Conservation (phyloP, 1,140 invertebrate species). For the Diorhabda sublineata region DNA sequence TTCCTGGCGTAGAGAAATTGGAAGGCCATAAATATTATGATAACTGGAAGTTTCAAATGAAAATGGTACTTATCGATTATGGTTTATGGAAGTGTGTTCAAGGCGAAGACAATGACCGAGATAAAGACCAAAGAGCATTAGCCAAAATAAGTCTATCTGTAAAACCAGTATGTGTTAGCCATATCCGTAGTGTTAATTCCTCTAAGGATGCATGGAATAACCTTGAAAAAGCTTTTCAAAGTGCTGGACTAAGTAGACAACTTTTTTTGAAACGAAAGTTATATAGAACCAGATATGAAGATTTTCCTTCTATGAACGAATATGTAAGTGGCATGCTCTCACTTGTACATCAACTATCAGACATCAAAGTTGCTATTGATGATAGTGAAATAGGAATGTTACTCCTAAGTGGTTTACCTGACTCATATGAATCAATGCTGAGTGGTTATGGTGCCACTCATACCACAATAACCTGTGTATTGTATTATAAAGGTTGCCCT, state of each 20-base stretch:
- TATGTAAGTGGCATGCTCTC: slow-evolving; percentile 3
- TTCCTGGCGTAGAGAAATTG: neutral
- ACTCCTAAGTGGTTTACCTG: slow-evolving; percentile 1
- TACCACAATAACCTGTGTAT: neutral
- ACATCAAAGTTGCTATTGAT: neutral
- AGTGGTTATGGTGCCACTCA: slow-evolving; percentile 1
- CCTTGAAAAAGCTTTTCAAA: neutral
- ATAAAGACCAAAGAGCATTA: neutral
- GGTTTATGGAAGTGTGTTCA: neutral
- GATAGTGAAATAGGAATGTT: neutral
- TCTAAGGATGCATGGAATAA: neutral
- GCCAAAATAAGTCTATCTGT: neutral
- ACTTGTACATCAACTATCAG: neutral
- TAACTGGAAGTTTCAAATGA: slow-evolving; percentile 3
- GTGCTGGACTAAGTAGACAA: slow-evolving; percentile 1
- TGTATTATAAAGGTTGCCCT: no score
- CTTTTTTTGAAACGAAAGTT: neutral
- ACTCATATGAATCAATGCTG: neutral
- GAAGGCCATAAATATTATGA: neutral
- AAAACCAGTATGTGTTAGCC: slow-evolving; percentile 1
- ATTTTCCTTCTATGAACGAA: neutral
- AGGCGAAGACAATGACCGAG: neutral
- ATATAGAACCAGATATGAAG: no score
- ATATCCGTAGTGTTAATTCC: neutral
- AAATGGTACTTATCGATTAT: no score